phyloP scores from a whole-genome alignment of 2,888 invertebrate species.

The Esperia sulphurella region DNA sequence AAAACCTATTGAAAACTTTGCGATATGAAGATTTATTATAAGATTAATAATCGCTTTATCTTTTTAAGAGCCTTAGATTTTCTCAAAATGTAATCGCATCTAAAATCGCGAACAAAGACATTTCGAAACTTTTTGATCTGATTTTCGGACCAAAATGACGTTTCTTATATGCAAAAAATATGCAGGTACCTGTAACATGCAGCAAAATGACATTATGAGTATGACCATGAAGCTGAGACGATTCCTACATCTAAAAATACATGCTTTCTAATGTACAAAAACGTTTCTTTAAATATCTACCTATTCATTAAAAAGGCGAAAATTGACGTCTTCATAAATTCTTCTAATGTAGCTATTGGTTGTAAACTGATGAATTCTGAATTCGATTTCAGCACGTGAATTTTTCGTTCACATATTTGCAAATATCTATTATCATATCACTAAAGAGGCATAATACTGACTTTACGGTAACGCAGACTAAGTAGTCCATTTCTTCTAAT shows the following conservation, averaged over 20 bases:
- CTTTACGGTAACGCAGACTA: neutral
- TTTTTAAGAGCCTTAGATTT: too few relatives aligned
- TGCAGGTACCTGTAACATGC: neutral
- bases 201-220: neutral
- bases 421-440: neutral
- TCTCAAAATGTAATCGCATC: too few relatives aligned
- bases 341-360: constrained; percentile 13
- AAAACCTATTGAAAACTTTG: too few relatives aligned
- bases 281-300: constrained; percentile 19
- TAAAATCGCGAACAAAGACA: too few relatives aligned
- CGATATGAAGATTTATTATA: too few relatives aligned
- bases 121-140: too few relatives aligned
- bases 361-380: neutral
- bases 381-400: neutral
- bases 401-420: neutral
- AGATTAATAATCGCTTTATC: too few relatives aligned
- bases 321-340: constrained; percentile 31
- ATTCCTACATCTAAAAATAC: constrained; percentile 21
- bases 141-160: too few relatives aligned
- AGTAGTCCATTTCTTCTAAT: neutral
- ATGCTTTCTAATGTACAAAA: constrained; percentile 27
- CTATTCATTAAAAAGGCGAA: constrained; percentile 26
- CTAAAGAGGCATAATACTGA: neutral
- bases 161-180: too few relatives aligned
- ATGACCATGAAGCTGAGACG: neutral